These are phyloP conservation scores for Opisthograptis luteolata DNA, from an alignment of 2,888 invertebrate species.

Conservation along the genomic window DNA sequence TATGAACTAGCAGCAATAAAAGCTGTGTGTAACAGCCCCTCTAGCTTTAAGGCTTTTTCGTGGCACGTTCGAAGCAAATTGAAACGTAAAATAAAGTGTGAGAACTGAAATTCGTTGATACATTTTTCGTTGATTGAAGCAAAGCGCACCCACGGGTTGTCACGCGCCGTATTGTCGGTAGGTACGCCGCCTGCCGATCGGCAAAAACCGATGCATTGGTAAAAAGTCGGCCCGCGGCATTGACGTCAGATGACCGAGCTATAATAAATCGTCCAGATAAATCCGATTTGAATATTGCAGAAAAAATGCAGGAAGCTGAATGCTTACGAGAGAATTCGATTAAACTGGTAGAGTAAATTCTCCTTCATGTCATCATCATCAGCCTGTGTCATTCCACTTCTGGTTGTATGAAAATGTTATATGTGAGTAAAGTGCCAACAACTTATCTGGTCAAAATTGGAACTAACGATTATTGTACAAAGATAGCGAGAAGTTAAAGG, in stretches of 20 bases:
- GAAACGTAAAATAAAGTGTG: not conserved
- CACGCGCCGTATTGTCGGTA: conserved; percentile 71
- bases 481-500: too few relatives aligned
- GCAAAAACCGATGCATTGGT: conserved; percentile 59
- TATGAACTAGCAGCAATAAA: too few relatives aligned
- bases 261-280: conserved; percentile 41
- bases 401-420: too few relatives aligned
- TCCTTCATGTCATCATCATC: too few relatives aligned
- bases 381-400: too few relatives aligned
- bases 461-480: too few relatives aligned
- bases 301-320: conserved; percentile 11
- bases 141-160: conserved; percentile 76
- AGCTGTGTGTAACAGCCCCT: too few relatives aligned
- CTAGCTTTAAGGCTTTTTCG: conserved; percentile 6
- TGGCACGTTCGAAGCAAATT: conserved; percentile 20
- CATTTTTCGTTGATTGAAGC: conserved; percentile 49
- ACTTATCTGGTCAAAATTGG: too few relatives aligned
- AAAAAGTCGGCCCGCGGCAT: conserved; percentile 53
- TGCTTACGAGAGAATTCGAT: too few relatives aligned
- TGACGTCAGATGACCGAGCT: conserved; percentile 39
- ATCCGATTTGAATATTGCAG: conserved; percentile 14
- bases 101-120: conserved; percentile 40
- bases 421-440: too few relatives aligned
- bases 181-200: conserved; percentile 41
- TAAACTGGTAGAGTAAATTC: too few relatives aligned